Conservation (phyloP, 2,888 invertebrate genomes). For the Aphidoletes aphidimyza region DNA sequence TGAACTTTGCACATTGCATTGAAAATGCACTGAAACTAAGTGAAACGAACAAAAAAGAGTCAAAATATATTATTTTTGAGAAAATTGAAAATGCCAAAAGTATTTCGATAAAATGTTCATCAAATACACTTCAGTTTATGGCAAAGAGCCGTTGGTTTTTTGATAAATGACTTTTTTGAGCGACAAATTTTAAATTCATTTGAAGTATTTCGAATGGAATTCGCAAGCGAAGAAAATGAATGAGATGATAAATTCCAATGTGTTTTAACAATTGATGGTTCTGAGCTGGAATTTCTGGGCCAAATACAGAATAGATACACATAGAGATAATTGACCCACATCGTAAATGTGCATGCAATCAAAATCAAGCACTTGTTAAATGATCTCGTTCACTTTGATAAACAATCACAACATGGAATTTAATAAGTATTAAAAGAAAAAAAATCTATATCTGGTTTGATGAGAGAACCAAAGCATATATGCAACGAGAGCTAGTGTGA, state of each 20-base stretch:
- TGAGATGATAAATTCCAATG: not conserved
- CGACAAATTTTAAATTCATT: too few relatives aligned
- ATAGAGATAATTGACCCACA: conserved; percentile 12
- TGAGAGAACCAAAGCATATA: not conserved
- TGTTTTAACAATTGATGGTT: too few relatives aligned
- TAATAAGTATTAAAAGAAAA: conserved; percentile 25
- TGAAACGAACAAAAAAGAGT: not conserved
- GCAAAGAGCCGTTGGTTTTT: too few relatives aligned
- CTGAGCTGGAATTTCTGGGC: not conserved
- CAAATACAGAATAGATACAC: not conserved
- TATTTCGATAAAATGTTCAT: too few relatives aligned
- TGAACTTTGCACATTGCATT: conserved; percentile 29
- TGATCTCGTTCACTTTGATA: conserved; percentile 47
- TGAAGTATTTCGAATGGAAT: too few relatives aligned
- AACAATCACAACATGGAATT: conserved; percentile 42
- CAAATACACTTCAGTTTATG: too few relatives aligned
- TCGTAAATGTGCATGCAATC: not conserved
- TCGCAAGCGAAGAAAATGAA: not conserved
- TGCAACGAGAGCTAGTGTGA: not conserved
- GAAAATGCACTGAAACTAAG: too few relatives aligned
- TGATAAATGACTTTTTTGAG: too few relatives aligned
- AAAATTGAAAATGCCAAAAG: conserved; percentile 29
- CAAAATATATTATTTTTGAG: not conserved
- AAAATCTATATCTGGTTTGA: conserved; percentile 21
- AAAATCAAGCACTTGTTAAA: conserved; percentile 53